A percentile compares a stretch with the other conserved stretches of the same genome.
Evolutionary conservation across 2,888 invertebrate genomes (phyloP).

Genomic region (Hemistola chrysoprasaria): DNA sequence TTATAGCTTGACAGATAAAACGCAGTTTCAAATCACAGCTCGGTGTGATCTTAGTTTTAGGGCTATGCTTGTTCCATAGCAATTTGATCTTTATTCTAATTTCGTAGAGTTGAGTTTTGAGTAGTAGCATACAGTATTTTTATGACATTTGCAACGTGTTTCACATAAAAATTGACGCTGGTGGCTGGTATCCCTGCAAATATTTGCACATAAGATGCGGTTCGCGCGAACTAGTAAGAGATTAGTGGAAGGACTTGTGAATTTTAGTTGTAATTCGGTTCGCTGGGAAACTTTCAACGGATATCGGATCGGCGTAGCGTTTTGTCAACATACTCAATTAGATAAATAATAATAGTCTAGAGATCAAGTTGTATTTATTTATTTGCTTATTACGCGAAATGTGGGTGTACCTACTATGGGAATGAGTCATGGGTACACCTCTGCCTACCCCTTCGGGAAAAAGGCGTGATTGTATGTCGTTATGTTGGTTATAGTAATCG

Average conservation of each 20-base stretch:
- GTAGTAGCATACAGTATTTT: constrained; percentile 13
- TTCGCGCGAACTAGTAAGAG: constrained; percentile 64
- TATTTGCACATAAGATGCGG: constrained; percentile 69
- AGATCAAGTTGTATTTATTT: too few species aligned
- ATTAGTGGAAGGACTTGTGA: constrained; percentile 56
- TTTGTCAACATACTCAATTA: constrained; percentile 20
- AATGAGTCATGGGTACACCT: too few species aligned
- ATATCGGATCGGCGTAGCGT: background rate
- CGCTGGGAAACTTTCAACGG: constrained; percentile 10
- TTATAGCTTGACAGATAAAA: constrained; percentile 48
- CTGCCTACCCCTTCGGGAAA: too few species aligned
- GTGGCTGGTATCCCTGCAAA: constrained; percentile 62
- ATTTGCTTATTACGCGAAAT: too few species aligned
- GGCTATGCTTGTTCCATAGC: constrained; percentile 23
- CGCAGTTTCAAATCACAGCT: constrained; percentile 44
- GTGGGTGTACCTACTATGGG: too few species aligned
- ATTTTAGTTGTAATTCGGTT: constrained; percentile 40
- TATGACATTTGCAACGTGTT: constrained; percentile 39
- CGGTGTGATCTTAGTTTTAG: constrained; percentile 50
- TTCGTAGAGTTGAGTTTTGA: constrained; percentile 16
- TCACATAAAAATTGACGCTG: constrained; percentile 70
- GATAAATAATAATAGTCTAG: constrained; percentile 12
- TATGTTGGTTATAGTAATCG: too few species aligned
- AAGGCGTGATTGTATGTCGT: too few species aligned
- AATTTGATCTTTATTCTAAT: constrained; percentile 30